phyloP scores from a whole-genome alignment of 1,140 invertebrate species.

The Cardiocondyla obscurior region DNA sequence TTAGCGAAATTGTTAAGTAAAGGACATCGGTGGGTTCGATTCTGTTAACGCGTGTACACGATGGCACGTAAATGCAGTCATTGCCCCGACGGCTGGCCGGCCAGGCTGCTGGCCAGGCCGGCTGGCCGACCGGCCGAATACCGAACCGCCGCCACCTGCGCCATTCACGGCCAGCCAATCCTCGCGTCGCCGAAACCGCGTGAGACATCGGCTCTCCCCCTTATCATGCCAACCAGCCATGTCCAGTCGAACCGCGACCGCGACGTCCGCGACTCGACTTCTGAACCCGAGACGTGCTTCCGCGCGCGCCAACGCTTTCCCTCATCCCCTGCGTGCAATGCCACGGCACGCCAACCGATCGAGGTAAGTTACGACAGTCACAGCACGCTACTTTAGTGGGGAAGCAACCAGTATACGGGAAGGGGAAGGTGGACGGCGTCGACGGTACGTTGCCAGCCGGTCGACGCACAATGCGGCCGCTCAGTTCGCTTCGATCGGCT shows the following conservation, averaged over 20 bases:
- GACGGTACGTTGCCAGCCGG: conserved; percentile 27
- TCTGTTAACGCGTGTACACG: not conserved
- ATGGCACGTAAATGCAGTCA: conserved; percentile 55
- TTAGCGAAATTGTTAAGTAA: not conserved
- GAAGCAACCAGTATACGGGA: not conserved
- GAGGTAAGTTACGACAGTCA: not conserved
- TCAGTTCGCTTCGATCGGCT: conserved; percentile 79
- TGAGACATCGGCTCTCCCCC: conserved; percentile 15
- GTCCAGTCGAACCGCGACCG: not conserved
- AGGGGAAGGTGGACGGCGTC: too few relatives aligned
- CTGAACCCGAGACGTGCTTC: not conserved
- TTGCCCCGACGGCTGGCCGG: not conserved
- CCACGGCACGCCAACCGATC: not conserved
- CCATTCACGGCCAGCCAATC: conserved; percentile 62
- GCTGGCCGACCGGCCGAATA: not conserved
- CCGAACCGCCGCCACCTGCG: conserved; percentile 56
- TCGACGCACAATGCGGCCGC: conserved; percentile 8
- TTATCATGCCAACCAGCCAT: not conserved
- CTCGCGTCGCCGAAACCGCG: conserved; percentile 53
- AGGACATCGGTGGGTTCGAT: not conserved
- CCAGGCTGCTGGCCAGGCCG: not conserved
- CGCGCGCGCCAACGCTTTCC: not conserved
- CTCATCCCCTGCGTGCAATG: not conserved
- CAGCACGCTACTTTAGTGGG: not conserved
- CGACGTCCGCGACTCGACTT: not conserved